Percentiles rank a stretch among this genome's conserved stretches.
Conservation (phyloP, 2,888 invertebrate genomes). For the Scaptomyza reducta region DNA sequence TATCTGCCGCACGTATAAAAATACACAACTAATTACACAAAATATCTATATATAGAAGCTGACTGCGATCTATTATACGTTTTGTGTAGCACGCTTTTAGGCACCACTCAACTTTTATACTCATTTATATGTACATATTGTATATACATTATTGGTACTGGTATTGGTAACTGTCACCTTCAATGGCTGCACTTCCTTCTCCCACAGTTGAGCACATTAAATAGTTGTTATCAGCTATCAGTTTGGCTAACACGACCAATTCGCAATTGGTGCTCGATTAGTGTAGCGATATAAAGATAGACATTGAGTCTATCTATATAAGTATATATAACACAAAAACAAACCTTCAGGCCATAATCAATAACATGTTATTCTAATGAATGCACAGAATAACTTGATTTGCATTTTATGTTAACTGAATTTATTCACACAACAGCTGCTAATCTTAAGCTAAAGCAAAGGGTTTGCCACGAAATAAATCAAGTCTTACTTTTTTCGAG, state of each 20-base stretch:
- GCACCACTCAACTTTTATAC: slow-evolving; percentile 7
- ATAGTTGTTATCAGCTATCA: slow-evolving; percentile 51
- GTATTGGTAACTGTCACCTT: slow-evolving; percentile 10
- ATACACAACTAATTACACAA: slow-evolving; percentile 29
- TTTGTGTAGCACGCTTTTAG: slow-evolving; percentile 35
- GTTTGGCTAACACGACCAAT: slow-evolving; percentile 25
- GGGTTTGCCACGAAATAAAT: not conserved
- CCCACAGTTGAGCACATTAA: slow-evolving; percentile 32
- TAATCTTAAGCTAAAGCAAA: not conserved
- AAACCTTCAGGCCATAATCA: not conserved
- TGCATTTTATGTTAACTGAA: slow-evolving; percentile 1
- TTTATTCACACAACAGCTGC: not conserved
- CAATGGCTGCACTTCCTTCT: slow-evolving; percentile 36
- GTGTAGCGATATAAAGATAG: slow-evolving; percentile 26
- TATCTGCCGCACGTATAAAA: slow-evolving; percentile 36
- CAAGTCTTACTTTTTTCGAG: slow-evolving; percentile 26
- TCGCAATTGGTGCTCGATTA: slow-evolving; percentile 43
- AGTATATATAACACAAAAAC: not conserved
- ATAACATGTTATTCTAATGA: not conserved
- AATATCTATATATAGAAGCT: not conserved
- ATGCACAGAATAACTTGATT: not conserved
- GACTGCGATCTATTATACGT: slow-evolving; percentile 37
- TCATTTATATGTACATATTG: not conserved
- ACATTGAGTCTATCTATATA: slow-evolving; percentile 22
- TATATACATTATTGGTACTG: slow-evolving; percentile 1